Percentiles rank a stretch among this genome's conserved stretches.
Evolutionary conservation across 2,797 vertebrate genomes (phyloP).

Genomic region (Prionace glauca): DNA sequence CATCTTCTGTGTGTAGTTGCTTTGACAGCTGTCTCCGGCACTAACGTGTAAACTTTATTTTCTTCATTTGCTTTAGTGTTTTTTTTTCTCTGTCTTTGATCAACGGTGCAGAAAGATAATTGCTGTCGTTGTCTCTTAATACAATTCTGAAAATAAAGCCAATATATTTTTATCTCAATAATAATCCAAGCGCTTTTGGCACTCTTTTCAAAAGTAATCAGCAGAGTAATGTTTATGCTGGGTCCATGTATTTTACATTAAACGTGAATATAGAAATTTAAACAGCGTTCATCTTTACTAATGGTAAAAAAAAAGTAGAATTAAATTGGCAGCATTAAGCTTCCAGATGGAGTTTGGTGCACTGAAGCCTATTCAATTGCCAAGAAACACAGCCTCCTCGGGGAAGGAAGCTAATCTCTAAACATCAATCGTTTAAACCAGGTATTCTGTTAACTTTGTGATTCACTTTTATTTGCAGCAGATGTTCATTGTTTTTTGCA

Average conservation of each 20-base stretch:
- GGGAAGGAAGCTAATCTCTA: constrained; percentile 5
- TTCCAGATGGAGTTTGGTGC: constrained; percentile 13
- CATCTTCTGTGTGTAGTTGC: background rate
- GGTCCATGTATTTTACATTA: background rate
- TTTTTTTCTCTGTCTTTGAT: background rate
- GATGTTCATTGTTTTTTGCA: background rate
- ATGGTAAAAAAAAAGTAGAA: background rate
- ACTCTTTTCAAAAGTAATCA: background rate
- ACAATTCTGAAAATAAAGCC: background rate
- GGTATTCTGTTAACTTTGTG: background rate
- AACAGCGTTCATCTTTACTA: background rate
- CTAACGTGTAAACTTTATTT: background rate
- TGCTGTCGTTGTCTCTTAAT: background rate
- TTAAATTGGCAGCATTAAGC: background rate
- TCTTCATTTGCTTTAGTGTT: background rate
- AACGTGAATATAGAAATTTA: constrained; percentile 4
- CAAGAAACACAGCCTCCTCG: background rate
- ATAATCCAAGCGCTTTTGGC: background rate
- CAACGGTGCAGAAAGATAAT: background rate
- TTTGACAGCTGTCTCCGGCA: background rate
- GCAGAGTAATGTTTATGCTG: background rate
- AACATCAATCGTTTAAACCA: background rate
- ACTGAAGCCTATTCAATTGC: background rate
- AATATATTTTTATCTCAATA: background rate
- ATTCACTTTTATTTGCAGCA: background rate